Evolutionary conservation across 2,888 invertebrate species (phyloP).

Genomic region (Neoitamus cyanurus): DNA sequence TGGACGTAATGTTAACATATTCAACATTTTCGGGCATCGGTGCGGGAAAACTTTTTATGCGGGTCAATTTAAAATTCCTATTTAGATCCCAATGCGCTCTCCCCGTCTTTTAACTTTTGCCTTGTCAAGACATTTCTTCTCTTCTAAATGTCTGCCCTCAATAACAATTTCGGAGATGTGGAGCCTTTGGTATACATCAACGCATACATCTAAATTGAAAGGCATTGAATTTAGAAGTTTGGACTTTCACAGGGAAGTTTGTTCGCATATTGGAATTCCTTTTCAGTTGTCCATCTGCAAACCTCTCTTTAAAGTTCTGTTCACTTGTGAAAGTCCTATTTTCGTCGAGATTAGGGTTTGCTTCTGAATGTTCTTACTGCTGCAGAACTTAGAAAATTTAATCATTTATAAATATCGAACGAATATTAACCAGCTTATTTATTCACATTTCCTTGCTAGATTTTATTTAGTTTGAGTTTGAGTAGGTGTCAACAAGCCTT

Average conservation of each 20-base stretch:
- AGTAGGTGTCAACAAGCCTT: no score
- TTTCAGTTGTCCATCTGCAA: constrained; percentile 2
- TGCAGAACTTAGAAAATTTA: no score
- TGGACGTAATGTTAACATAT: constrained; percentile 32
- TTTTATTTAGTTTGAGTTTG: no score
- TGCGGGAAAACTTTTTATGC: constrained; percentile 28
- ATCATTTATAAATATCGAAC: no score
- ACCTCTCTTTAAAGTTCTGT: not conserved
- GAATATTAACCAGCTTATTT: no score
- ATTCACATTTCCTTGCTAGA: no score
- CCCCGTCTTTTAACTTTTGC: constrained; percentile 14
- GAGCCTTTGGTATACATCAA: not conserved
- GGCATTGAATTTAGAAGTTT: constrained; percentile 24
- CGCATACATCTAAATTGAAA: constrained; percentile 29
- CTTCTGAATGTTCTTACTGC: no score
- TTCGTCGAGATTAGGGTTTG: no score
- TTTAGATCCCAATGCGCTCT: constrained; percentile 21
- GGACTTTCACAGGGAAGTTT: constrained; percentile 2
- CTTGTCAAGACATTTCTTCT: not conserved
- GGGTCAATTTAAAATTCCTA: constrained; percentile 43
- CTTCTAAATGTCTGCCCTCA: constrained; percentile 8
- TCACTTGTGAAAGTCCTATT: no score
- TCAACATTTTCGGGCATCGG: constrained; percentile 2
- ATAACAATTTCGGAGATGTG: constrained; percentile 14
- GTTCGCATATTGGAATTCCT: constrained; percentile 18